These are phyloP conservation scores for Limnothrissa miodon DNA, from an alignment of 2,113 vertebrate genomes.

Conservation along the genomic window DNA sequence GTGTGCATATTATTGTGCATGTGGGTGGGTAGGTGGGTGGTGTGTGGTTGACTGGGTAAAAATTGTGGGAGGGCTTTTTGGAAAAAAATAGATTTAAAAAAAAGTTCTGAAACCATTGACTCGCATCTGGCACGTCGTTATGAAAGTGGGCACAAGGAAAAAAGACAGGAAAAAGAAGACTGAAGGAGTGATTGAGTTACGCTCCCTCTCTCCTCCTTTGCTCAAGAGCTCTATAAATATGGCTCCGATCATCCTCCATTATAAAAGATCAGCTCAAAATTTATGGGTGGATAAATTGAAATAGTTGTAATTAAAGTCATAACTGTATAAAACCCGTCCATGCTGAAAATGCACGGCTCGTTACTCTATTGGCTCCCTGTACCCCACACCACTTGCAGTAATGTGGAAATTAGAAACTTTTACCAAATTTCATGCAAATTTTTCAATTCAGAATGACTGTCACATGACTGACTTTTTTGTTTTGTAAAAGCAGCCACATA, in stretches of 20 bases:
- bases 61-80: conserved; percentile 44
- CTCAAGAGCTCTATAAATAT: conserved; percentile 68
- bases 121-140: conserved; percentile 70
- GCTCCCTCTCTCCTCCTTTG: conserved; percentile 58
- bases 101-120: conserved; percentile 63
- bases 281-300: conserved; percentile 67
- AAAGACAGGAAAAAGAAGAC: background rate
- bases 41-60: background rate
- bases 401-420: background rate
- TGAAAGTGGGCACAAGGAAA: conserved; percentile 34
- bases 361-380: conserved; percentile 31
- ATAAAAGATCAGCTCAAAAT: conserved; percentile 66
- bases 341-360: conserved; percentile 42
- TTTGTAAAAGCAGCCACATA: background rate
- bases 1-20: conserved; percentile 24
- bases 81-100: conserved; percentile 41
- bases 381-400: background rate
- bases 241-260: conserved; percentile 67
- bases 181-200: conserved; percentile 65
- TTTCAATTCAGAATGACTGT: background rate
- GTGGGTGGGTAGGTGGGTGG: conserved; percentile 26
- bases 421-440: background rate
- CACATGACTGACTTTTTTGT: background rate
- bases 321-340: conserved; percentile 66
- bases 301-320: conserved; percentile 67